Evolutionary conservation across 2,113 vertebrate species (phyloP).

Genomic region (Microcebus murinus): DNA sequence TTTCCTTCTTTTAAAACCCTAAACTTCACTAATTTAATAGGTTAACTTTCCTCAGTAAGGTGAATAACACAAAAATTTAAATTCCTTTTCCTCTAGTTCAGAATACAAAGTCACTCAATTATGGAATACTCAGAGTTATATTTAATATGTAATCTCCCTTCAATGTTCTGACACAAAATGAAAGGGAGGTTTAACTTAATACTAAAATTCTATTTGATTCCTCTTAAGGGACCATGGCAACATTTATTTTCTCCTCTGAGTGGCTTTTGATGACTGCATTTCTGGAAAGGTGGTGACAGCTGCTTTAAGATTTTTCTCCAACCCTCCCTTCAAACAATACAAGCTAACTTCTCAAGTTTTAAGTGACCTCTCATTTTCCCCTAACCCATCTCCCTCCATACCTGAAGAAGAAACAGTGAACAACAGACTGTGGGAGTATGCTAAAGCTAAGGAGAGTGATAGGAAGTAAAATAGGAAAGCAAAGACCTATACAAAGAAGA

Average conservation of each 20-base stretch:
- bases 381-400: not conserved
- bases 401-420: not conserved
- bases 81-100: conserved; percentile 5
- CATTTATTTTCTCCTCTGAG: not conserved
- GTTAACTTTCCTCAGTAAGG: conserved; percentile 6
- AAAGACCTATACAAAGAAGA: not conserved
- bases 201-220: conserved; percentile 35
- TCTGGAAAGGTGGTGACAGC: not conserved
- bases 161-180: not conserved
- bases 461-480: conserved; percentile 11
- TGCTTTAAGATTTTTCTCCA: not conserved
- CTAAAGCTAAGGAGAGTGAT: not conserved
- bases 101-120: not conserved
- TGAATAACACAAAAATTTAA: not conserved
- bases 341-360: not conserved
- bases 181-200: conserved; percentile 33
- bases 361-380: not conserved
- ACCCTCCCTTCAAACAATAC: conserved; percentile 1
- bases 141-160: conserved; percentile 22
- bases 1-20: not conserved
- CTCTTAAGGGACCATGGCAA: not conserved
- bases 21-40: conserved; percentile 8
- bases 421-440: not conserved
- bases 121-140: not conserved
- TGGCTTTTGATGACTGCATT: not conserved